phyloP scores from a whole-genome alignment of 2,113 vertebrate species.

The Gnathonemus echidnorhynchus region DNA sequence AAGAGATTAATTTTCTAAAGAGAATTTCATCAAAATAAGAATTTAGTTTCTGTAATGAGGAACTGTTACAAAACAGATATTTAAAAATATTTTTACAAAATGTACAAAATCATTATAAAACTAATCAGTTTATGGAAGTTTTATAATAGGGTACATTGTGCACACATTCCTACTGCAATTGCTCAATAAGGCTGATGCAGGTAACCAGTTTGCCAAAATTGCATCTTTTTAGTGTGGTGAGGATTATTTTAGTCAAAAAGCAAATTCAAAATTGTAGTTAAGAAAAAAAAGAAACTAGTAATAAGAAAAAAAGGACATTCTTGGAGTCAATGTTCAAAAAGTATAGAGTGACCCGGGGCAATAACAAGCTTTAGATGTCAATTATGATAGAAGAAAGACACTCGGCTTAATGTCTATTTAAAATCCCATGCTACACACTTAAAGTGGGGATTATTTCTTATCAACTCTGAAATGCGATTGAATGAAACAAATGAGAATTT shows the following conservation, averaged over 20 bases:
- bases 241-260: not conserved
- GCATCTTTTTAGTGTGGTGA: not conserved
- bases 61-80: not conserved
- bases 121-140: not conserved
- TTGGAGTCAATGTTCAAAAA: not conserved
- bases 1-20: not conserved
- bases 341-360: not conserved
- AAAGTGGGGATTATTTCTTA: not conserved
- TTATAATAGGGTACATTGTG: not conserved
- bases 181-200: not conserved
- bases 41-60: not conserved
- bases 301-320: not conserved
- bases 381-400: constrained; percentile 8
- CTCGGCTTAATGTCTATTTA: constrained; percentile 10
- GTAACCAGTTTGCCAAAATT: not conserved
- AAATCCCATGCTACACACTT: not conserved
- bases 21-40: not conserved
- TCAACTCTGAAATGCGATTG: not conserved
- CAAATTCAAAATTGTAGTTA: not conserved
- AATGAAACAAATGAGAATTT: not conserved
- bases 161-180: not conserved
- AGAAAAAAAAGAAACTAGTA: not conserved
- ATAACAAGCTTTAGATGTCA: not conserved
- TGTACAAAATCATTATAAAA: not conserved
- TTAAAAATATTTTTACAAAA: not conserved